Conservation (phyloP, 2,888 invertebrate genomes). For the Portevinia maculata region DNA sequence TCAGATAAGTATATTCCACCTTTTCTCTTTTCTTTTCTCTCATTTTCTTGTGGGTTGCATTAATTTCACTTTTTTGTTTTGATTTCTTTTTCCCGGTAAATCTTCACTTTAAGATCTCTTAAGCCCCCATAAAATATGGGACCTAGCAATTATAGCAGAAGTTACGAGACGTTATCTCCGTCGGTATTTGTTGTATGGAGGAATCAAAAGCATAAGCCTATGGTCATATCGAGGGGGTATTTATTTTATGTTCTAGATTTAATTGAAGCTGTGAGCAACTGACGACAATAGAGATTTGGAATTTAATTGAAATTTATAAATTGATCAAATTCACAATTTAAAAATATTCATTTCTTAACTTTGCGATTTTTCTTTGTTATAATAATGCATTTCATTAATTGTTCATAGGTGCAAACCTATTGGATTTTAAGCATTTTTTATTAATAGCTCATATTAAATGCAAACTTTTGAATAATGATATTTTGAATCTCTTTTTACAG, state of each 20-base stretch:
- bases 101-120: constrained; percentile 57
- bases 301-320: not conserved
- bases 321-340: not conserved
- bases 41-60: constrained; percentile 50
- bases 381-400: too few species aligned
- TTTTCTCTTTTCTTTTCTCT: constrained; percentile 46
- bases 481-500: too few species aligned
- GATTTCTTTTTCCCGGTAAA: constrained; percentile 34
- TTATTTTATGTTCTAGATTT: not conserved
- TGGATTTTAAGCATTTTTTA: too few species aligned
- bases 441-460: too few species aligned
- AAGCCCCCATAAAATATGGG: constrained; percentile 57
- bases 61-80: constrained; percentile 54
- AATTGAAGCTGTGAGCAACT: constrained; percentile 11
- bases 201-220: constrained; percentile 34
- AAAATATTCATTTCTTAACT: not conserved
- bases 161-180: constrained; percentile 56
- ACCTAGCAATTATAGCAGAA: constrained; percentile 56
- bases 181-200: constrained; percentile 10
- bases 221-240: constrained; percentile 1
- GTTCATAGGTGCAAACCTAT: too few species aligned
- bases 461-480: too few species aligned
- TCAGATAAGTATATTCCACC: constrained; percentile 58
- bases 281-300: not conserved
- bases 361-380: too few species aligned